Conservation (phyloP, 2,888 invertebrate species). For the Drosophila mercatorum region DNA sequence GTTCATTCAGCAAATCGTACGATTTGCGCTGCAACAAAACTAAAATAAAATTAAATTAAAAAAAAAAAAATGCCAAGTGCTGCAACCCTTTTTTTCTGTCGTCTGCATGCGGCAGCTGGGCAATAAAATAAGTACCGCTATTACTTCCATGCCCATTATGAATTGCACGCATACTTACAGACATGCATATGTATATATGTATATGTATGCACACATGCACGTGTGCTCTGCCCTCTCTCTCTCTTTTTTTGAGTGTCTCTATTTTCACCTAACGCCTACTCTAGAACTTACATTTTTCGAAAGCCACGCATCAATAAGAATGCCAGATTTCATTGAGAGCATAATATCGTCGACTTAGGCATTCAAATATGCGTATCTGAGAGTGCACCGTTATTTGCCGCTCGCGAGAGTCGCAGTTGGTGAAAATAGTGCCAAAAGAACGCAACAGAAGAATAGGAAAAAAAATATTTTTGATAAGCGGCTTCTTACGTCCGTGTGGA, state of each 20-base stretch:
- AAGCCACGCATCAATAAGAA: constrained; percentile 35
- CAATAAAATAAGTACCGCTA: constrained; percentile 48
- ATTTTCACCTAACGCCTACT: constrained; percentile 19
- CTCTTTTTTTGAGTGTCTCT: neutral
- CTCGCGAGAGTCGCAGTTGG: constrained; percentile 1
- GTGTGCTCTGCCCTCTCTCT: constrained; percentile 35
- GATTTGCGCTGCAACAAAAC: constrained; percentile 28
- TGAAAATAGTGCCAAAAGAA: constrained; percentile 47
- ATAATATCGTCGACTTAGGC: constrained; percentile 16
- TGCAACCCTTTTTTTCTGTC: constrained; percentile 51
- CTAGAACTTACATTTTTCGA: constrained; percentile 27
- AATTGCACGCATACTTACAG: constrained; percentile 38
- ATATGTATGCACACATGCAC: constrained; percentile 28
- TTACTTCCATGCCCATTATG: constrained; percentile 44
- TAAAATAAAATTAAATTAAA: constrained; percentile 2
- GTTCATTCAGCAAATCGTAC: constrained; percentile 27
- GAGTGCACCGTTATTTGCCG: constrained; percentile 41
- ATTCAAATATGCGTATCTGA: constrained; percentile 37
- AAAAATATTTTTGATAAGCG: constrained; percentile 55
- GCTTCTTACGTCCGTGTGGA: constrained; percentile 25
- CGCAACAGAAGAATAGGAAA: constrained; percentile 32
- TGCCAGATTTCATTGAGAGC: constrained; percentile 13
- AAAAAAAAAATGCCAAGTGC: constrained; percentile 21
- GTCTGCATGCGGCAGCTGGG: constrained; percentile 52
- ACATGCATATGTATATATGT: neutral